These are phyloP conservation scores for Aphelenchoides besseyi DNA, from an alignment of 1,140 invertebrate genomes.

Conservation along the genomic window DNA sequence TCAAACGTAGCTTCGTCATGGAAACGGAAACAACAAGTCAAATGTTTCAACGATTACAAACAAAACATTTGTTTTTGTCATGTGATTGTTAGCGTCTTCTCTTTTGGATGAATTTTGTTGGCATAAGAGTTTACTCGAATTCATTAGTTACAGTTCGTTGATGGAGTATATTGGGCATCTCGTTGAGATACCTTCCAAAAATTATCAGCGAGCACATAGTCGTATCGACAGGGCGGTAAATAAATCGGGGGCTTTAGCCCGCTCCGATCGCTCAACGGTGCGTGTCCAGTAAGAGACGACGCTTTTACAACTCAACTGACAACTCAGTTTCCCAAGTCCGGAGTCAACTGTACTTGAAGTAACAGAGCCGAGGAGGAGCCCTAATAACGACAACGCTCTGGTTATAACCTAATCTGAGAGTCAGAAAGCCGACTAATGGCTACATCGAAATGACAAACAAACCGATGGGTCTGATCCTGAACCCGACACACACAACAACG, in stretches of 20 bases:
- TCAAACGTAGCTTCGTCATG: not conserved
- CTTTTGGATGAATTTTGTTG: not conserved
- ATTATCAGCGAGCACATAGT: not conserved
- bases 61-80: not conserved
- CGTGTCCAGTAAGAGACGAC: not conserved
- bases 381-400: not conserved
- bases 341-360: not conserved
- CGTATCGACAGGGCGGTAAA: not conserved
- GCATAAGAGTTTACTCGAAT: too few species aligned
- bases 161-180: constrained; percentile 5
- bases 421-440: not conserved
- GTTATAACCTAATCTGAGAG: not conserved
- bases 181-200: not conserved
- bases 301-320: constrained; percentile 1
- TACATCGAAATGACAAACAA: not conserved
- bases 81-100: not conserved
- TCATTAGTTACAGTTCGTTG: too few species aligned
- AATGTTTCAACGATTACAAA: too few species aligned
- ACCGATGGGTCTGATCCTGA: not conserved
- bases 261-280: not conserved
- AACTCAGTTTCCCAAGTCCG: not conserved
- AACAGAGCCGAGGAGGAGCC: not conserved
- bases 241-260: not conserved
- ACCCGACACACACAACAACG: not conserved
- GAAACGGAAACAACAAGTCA: not conserved